These are phyloP conservation scores for Rhamnusium bicolor DNA, from an alignment of 2,888 invertebrate species.

Conservation along the genomic window DNA sequence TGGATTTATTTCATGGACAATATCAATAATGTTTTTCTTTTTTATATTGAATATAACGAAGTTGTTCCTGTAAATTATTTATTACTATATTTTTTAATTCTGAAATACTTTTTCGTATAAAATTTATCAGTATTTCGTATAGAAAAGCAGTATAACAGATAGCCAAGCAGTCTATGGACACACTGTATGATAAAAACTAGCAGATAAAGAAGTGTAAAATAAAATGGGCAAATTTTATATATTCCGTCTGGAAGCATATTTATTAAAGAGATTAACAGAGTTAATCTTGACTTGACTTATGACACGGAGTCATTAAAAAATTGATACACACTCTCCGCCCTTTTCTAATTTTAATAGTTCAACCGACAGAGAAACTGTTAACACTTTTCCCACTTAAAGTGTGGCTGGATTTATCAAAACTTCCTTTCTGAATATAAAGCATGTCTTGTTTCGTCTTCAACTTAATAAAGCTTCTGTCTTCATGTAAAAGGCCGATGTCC, in stretches of 20 bases:
- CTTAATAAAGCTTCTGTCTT: constrained; percentile 42
- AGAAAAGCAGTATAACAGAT: too few relatives aligned
- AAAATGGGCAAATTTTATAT: neutral
- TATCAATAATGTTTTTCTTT: too few relatives aligned
- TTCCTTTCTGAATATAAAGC: constrained; percentile 61
- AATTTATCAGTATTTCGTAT: too few relatives aligned
- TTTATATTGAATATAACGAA: too few relatives aligned
- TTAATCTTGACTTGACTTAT: constrained; percentile 18
- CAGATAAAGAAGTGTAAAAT: neutral
- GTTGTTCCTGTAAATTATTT: too few relatives aligned
- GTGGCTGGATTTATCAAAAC: constrained; percentile 51
- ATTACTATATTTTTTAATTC: too few relatives aligned
- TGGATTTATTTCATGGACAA: too few relatives aligned
- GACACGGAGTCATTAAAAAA: constrained; percentile 16
- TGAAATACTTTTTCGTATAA: too few relatives aligned
- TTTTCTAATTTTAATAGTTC: constrained; percentile 13
- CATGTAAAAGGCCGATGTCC: constrained; percentile 48
- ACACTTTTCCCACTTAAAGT: constrained; percentile 29
- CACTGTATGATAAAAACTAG: too few relatives aligned
- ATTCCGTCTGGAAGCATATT: neutral
- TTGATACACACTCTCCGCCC: neutral
- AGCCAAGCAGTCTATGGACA: too few relatives aligned
- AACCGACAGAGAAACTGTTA: constrained; percentile 17
- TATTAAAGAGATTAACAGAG: constrained; percentile 8
- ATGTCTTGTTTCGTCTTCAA: constrained; percentile 56